Percentiles rank a stretch among this genome's conserved stretches.
Evolutionary conservation across 2,113 vertebrate species (phyloP).

Genomic region (Polypterus senegalus): DNA sequence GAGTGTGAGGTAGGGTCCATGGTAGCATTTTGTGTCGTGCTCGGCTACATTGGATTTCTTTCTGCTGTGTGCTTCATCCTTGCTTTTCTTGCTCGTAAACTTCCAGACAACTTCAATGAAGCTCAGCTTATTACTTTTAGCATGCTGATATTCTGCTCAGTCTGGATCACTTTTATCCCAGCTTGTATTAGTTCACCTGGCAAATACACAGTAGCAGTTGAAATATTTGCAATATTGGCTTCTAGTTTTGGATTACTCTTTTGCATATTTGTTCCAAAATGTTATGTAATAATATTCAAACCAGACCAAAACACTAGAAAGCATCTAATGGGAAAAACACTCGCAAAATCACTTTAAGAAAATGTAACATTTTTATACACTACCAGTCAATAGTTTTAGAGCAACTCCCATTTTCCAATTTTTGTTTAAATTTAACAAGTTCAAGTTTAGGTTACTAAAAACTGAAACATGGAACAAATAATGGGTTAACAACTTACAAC

Average conservation of each 20-base stretch:
- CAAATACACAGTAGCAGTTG: constrained; percentile 3
- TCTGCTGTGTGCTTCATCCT: neutral
- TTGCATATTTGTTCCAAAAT: constrained; percentile 4
- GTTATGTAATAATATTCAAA: neutral
- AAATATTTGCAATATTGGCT: constrained; percentile 4
- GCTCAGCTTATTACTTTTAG: constrained; percentile 4
- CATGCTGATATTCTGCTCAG: neutral
- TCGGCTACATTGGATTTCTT: neutral
- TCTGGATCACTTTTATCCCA: constrained; percentile 1
- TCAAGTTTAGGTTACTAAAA: too few species aligned
- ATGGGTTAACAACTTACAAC: too few species aligned
- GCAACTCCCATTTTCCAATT: too few species aligned
- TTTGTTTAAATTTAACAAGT: too few species aligned
- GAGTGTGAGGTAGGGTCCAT: neutral
- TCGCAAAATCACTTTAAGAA: too few species aligned
- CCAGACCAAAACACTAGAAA: neutral
- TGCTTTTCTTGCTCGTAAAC: constrained; percentile 1
- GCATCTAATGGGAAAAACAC: too few species aligned
- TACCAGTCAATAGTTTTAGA: too few species aligned
- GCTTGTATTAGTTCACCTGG: constrained; percentile 3
- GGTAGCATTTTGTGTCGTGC: neutral
- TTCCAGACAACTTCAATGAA: constrained; percentile 10
- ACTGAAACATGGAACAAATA: too few species aligned
- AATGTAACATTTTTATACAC: too few species aligned
- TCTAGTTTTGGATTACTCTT: neutral